phyloP scores from a whole-genome alignment of 2,888 invertebrate genomes.

The Orthonevra nobilis region DNA sequence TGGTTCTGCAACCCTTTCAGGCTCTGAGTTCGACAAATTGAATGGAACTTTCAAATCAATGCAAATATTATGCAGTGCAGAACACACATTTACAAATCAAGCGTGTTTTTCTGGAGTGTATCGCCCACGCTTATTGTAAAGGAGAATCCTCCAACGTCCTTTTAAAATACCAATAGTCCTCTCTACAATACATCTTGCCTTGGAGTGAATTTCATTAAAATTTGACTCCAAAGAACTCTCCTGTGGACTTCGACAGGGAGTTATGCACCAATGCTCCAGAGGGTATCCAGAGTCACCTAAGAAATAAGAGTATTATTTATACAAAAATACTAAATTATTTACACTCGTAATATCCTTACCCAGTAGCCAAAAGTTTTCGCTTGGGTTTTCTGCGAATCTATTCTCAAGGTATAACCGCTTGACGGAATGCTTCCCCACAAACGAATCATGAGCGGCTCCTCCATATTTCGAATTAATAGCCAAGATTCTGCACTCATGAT shows the following conservation, averaged over 20 bases:
- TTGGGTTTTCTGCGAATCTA: neutral
- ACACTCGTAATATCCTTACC: neutral
- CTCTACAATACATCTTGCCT: conserved; percentile 24
- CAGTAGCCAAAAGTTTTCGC: conserved; percentile 5
- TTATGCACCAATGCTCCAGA: conserved; percentile 30
- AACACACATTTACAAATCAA: neutral
- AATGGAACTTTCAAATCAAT: neutral
- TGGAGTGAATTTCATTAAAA: conserved; percentile 31
- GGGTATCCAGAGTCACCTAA: conserved; percentile 2
- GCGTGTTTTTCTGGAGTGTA: too few species aligned
- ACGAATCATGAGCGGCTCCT: neutral
- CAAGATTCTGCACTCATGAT: conserved; percentile 1
- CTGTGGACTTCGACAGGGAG: conserved; percentile 28
- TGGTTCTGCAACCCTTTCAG: neutral
- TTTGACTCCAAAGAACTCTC: conserved; percentile 4
- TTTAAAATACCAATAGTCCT: conserved; percentile 28
- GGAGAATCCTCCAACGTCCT: conserved; percentile 19
- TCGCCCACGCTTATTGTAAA: conserved; percentile 3
- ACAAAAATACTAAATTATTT: neutral
- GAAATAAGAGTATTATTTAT: neutral
- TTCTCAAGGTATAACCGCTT: neutral
- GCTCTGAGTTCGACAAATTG: neutral
- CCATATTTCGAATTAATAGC: neutral
- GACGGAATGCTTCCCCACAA: neutral
- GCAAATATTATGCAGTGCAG: neutral